phyloP scores from a whole-genome alignment of 2,113 vertebrate species.

The Solea solea region DNA sequence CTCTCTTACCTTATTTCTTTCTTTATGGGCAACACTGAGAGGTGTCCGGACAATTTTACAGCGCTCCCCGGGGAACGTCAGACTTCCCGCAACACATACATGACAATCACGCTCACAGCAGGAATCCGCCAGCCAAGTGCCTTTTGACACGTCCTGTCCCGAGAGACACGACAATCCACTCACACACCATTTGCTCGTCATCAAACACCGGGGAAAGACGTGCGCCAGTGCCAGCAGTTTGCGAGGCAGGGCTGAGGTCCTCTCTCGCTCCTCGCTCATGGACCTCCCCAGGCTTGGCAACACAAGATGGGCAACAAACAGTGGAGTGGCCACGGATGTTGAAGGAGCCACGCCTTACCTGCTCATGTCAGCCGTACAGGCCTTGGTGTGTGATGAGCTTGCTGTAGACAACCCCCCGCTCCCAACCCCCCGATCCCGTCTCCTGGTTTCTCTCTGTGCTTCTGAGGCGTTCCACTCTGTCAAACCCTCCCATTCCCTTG shows the following conservation, averaged over 20 bases:
- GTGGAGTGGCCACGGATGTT: neutral
- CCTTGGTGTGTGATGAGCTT: conserved; percentile 58
- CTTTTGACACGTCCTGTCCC: conserved; percentile 56
- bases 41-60: conserved; percentile 58
- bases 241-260: conserved; percentile 40
- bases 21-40: conserved; percentile 29
- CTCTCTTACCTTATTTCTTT: conserved; percentile 2
- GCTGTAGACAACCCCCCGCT: conserved; percentile 19
- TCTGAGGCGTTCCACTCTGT: conserved; percentile 66
- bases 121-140: conserved; percentile 50
- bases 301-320: conserved; percentile 18
- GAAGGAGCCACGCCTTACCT: conserved; percentile 43
- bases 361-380: conserved; percentile 44
- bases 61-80: conserved; percentile 27
- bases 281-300: conserved; percentile 21
- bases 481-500: conserved; percentile 57
- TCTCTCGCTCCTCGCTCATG: conserved; percentile 9
- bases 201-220: conserved; percentile 10
- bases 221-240: conserved; percentile 9
- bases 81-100: conserved; percentile 43
- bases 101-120: conserved; percentile 47
- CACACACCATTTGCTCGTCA: conserved; percentile 25
- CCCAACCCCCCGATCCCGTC: conserved; percentile 1
- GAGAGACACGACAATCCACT: conserved; percentile 38
- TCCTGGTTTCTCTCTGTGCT: conserved; percentile 52